These are phyloP conservation scores for Strigamia transsilvanica DNA, from an alignment of 2,888 invertebrate genomes.

Conservation along the genomic window DNA sequence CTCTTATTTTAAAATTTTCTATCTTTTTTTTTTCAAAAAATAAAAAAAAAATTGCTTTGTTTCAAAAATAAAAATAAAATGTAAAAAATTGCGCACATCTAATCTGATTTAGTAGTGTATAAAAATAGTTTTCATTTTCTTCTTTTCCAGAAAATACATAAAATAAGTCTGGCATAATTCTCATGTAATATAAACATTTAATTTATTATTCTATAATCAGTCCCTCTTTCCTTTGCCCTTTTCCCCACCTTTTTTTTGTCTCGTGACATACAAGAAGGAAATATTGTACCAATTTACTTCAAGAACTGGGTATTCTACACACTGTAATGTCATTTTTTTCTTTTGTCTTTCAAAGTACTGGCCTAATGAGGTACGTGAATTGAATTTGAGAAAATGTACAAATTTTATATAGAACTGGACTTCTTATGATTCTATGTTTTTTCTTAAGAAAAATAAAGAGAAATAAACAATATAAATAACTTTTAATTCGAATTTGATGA, in stretches of 20 bases:
- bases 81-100: no score
- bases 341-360: conserved; percentile 25
- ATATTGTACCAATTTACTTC: conserved; percentile 30
- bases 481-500: not conserved
- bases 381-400: conserved; percentile 1
- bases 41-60: not conserved
- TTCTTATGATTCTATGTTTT: not conserved
- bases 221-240: not conserved
- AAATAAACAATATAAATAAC: not conserved
- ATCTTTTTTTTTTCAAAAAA: not conserved
- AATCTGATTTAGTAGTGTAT: no score
- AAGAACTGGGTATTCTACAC: conserved; percentile 30
- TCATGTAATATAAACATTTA: not conserved
- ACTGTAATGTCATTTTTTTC: conserved; percentile 30
- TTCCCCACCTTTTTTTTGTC: not conserved
- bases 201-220: conserved; percentile 21
- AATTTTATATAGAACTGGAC: conserved; percentile 9
- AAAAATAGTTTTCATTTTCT: not conserved
- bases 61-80: not conserved
- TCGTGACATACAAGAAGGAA: conserved; percentile 3
- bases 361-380: conserved; percentile 30
- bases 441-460: no score
- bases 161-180: not conserved
- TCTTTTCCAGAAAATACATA: not conserved
- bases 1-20: conserved; percentile 19